Base-by-base conservation (phyloP, 2,797 vertebrate genomes). In the Diceros bicornis region DNA sequence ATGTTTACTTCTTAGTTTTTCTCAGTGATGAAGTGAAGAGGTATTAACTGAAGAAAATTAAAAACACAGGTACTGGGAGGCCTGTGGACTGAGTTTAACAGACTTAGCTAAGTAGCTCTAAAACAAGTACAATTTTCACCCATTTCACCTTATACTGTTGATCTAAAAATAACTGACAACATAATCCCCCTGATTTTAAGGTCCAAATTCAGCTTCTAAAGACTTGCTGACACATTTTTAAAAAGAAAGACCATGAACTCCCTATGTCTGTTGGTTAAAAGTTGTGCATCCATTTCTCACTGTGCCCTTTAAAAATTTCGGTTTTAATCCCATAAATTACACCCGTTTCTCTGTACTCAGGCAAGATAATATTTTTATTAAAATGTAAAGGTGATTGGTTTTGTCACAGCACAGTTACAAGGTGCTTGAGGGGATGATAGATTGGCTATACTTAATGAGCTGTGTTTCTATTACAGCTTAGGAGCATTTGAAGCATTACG, bases 141-240 rank as follows among this genome's bases (percentile, higher is more conserved):
- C 94, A 95, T 98, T 97, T 97, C 96, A 96, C 97, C 61, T 90
- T 95, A 95, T 92, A 93, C 92, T 82, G 94, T 97, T 96, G 97
- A 97, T 97, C 87, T 98, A 95, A 98, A 96, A 95, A 97, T 96
- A 97, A 97, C 97, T 98, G 97, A 98, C 97, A 98, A 95, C 96
- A 98, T 98, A 98, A 98, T 98, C 97, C 97, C 89, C 83, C 83
- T 97, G 78, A 97, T 98, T 98, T 98, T 93, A 97, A 97, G 95
- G 78, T 96, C 96, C 97, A 97, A 96, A 61, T 81, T 89, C 86
- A 96, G 71, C 95, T 97, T 95, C 97, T 97, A 93, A 97, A 98
- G 91, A 98, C 97, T 96, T 98, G 98, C 96, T 98, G 98, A 98
- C 97, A 97, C 50, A 18, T 96, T 98, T 95, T 94, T 62, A 90